Percentiles rank a stretch among this genome's conserved stretches.
Conservation (phyloP, 2,797 vertebrate species). For the Aplochiton taeniatus region DNA sequence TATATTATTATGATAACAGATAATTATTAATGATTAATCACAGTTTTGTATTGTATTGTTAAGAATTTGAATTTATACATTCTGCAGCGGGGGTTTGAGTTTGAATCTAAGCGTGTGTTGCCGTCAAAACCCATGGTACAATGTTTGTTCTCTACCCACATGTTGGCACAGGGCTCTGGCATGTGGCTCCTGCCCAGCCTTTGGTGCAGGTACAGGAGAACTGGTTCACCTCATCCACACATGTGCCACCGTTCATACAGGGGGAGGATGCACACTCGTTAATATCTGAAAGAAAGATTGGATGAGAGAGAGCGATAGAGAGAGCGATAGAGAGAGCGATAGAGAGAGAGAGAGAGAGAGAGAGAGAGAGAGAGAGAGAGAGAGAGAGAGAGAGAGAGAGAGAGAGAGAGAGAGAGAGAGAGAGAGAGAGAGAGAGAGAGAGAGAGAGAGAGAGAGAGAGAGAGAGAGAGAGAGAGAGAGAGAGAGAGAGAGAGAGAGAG, state of each 20-base stretch:
- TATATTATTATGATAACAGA: too few species aligned
- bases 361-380: background rate
- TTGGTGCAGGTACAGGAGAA: slow-evolving; percentile 80
- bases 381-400: background rate
- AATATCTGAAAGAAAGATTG: slow-evolving; percentile 65
- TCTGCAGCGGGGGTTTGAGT: too few species aligned
- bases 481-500: background rate
- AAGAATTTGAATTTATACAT: too few species aligned
- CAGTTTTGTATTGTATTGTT: too few species aligned
- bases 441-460: slow-evolving; percentile 7
- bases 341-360: background rate
- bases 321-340: background rate
- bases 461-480: background rate
- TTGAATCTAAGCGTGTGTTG: too few species aligned
- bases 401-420: background rate
- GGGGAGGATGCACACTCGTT: slow-evolving; percentile 77
- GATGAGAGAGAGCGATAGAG: slow-evolving; percentile 22
- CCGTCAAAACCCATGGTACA: too few species aligned
- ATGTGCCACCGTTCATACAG: slow-evolving; percentile 78
- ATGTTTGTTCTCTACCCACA: slow-evolving; percentile 67
- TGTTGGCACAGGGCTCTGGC: slow-evolving; percentile 78
- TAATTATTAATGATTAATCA: too few species aligned
- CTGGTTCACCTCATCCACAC: slow-evolving; percentile 78
- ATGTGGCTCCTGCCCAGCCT: slow-evolving; percentile 82
- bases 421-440: slow-evolving; percentile 20